phyloP scores from a whole-genome alignment of 2,797 vertebrate genomes.

The Sarcoramphus papa region DNA sequence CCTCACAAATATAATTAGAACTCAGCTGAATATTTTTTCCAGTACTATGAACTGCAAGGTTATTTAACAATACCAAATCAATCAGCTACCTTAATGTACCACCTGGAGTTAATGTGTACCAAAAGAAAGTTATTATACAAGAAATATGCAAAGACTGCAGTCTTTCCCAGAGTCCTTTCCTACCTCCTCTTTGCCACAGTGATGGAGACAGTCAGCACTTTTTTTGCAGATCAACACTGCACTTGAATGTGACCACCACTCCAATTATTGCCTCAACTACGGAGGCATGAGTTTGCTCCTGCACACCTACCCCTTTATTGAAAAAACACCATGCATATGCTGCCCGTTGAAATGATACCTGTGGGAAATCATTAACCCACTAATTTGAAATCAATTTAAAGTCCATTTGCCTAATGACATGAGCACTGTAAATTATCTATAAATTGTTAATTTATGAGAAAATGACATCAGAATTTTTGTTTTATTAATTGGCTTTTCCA shows the following conservation, averaged over 20 bases:
- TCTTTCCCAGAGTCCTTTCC: neutral
- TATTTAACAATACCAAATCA: neutral
- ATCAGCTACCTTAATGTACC: neutral
- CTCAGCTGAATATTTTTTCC: neutral
- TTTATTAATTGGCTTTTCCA: conserved; percentile 47
- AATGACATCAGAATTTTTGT: conserved; percentile 52
- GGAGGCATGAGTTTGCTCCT: conserved; percentile 15
- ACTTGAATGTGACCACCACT: conserved; percentile 53
- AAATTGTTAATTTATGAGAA: conserved; percentile 70
- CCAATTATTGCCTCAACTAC: conserved; percentile 59
- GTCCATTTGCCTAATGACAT: conserved; percentile 74
- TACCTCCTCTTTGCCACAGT: neutral
- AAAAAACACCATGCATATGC: neutral
- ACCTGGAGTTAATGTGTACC: neutral
- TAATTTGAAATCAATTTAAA: conserved; percentile 78
- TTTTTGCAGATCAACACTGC: conserved; percentile 55
- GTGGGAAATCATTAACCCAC: conserved; percentile 68
- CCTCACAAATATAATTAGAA: neutral
- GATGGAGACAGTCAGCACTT: conserved; percentile 50
- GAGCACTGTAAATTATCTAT: conserved; percentile 62
- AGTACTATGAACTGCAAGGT: neutral
- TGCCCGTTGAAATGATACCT: conserved; percentile 37
- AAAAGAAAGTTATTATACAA: neutral
- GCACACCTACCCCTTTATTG: conserved; percentile 34
- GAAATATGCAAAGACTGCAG: neutral